Conservation (phyloP, 2,113 vertebrate genomes). For the Notechis scutatus region DNA sequence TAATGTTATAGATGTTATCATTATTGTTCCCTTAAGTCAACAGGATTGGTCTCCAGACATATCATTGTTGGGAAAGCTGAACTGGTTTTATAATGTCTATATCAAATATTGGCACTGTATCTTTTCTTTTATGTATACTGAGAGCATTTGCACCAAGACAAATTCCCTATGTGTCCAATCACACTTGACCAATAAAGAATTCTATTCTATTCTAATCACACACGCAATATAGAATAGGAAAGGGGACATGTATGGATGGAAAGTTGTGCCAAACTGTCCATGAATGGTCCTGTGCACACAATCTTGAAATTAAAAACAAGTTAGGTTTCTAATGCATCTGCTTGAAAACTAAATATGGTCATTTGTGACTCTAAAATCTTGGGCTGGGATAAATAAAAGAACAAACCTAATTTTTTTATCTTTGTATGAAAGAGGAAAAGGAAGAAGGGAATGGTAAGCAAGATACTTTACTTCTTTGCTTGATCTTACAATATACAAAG, state of each 20-base stretch:
- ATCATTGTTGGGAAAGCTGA: neutral
- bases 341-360: neutral
- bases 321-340: neutral
- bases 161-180: too few relatives aligned
- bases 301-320: neutral
- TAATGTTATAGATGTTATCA: neutral
- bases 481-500: neutral
- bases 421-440: neutral
- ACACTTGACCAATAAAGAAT: too few relatives aligned
- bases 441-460: neutral
- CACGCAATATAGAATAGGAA: neutral
- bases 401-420: neutral
- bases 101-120: neutral
- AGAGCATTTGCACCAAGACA: too few relatives aligned
- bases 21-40: neutral
- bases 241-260: neutral
- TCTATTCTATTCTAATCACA: too few relatives aligned
- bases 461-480: neutral
- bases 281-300: neutral
- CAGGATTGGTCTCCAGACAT: neutral
- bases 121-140: too few relatives aligned
- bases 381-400: neutral
- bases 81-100: neutral
- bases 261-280: neutral
- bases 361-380: neutral